Conservation (phyloP, 2,888 invertebrate species). For the Cheilosia impressa region DNA sequence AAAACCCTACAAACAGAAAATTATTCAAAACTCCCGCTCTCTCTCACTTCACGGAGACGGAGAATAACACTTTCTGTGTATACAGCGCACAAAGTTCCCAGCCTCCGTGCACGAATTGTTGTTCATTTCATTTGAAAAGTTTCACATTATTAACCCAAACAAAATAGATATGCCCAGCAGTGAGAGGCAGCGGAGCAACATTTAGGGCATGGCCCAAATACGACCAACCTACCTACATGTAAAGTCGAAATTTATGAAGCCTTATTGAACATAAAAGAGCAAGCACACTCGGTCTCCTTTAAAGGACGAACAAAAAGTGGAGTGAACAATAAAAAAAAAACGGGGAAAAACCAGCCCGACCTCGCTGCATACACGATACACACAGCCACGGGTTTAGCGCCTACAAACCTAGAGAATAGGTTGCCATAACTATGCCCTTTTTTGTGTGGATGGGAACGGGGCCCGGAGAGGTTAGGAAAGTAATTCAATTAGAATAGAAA, state of each 20-base stretch:
- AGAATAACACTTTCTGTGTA: conserved; percentile 39
- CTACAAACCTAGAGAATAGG: background rate
- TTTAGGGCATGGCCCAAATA: conserved; percentile 51
- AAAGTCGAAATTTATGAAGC: conserved; percentile 67
- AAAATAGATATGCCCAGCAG: conserved; percentile 26
- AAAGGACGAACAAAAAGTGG: conserved; percentile 18
- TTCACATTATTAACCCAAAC: conserved; percentile 70
- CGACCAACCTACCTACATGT: conserved; percentile 27
- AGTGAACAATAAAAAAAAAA: background rate
- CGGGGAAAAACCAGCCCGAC: background rate
- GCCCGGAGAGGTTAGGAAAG: conserved; percentile 48
- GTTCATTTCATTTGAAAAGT: conserved; percentile 57
- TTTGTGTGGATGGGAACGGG: background rate
- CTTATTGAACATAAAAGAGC: conserved; percentile 69
- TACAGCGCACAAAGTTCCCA: conserved; percentile 31
- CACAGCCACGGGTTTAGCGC: background rate
- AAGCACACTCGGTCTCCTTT: conserved; percentile 38
- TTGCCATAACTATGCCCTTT: background rate
- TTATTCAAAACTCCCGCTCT: conserved; percentile 16
- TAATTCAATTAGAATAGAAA: conserved; percentile 73
- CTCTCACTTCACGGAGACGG: conserved; percentile 24
- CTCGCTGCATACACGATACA: background rate
- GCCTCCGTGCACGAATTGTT: conserved; percentile 39
- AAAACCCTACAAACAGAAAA: background rate
- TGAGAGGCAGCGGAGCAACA: conserved; percentile 26